Percentiles rank a stretch among this genome's conserved stretches.
Conservation (phyloP, 1,140 invertebrate genomes). For the Drosophila kikkawai region DNA sequence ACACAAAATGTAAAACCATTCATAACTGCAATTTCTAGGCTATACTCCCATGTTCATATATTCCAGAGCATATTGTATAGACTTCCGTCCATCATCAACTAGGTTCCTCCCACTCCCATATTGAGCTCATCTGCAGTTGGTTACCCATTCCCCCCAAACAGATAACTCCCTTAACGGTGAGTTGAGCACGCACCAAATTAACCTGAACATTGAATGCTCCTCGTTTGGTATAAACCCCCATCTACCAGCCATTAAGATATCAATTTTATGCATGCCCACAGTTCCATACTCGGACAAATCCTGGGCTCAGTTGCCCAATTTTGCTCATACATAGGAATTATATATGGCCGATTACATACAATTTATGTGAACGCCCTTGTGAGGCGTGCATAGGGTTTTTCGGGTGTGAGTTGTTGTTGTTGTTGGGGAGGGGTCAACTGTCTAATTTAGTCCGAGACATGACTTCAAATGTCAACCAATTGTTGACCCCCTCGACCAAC, state of each 20-base stretch:
- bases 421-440: constrained; percentile 6
- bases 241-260: constrained; percentile 55
- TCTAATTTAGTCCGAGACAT: constrained; percentile 66
- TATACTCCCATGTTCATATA: neutral
- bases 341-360: constrained; percentile 57
- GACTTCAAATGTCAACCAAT: constrained; percentile 56
- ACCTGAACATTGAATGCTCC: constrained; percentile 45
- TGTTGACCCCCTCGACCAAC: constrained; percentile 22
- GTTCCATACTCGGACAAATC: constrained; percentile 49
- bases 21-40: neutral
- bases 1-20: neutral
- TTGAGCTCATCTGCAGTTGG: constrained; percentile 21
- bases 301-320: constrained; percentile 39
- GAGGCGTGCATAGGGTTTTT: constrained; percentile 6
- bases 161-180: constrained; percentile 51
- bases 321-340: constrained; percentile 60
- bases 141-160: constrained; percentile 1
- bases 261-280: constrained; percentile 72
- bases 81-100: constrained; percentile 21
- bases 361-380: constrained; percentile 25
- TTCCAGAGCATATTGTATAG: constrained; percentile 13
- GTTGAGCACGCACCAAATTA: constrained; percentile 51
- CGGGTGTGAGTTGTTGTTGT: neutral
- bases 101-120: constrained; percentile 16
- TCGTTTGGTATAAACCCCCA: constrained; percentile 2